Evolutionary conservation across 2,888 invertebrate genomes (phyloP), one percentile per base, ranked within the genome.

Genomic region (Drosophila algonquin): DNA sequence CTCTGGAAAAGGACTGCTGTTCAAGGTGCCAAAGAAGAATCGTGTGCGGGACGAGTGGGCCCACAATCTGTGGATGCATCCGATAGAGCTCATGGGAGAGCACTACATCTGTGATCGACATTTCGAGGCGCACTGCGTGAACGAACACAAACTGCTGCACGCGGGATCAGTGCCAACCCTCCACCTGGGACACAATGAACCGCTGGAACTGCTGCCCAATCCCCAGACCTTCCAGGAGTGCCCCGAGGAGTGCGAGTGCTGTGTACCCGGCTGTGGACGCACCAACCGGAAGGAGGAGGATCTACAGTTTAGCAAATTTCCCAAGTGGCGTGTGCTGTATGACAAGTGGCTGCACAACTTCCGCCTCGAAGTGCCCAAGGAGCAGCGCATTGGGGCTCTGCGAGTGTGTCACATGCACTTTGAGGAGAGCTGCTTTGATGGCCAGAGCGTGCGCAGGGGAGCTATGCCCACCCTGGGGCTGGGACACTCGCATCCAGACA

Each of bases 341-440:
- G 77, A 73, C 0, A 85, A 87, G 45, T 90, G 90, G 90, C 58
- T 80, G 5, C 64, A 80, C 5, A 90, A 90, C 32, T 55, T 90
- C 3, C 78, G 73, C 0, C 51, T 90, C 9, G 67, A 75, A 0
- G 48, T 47, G 1, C 16, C 5, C 14, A 63, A 48, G 32, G 46
- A 64, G 1, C 70, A 71, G 5, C 61, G 73, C 12, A 12, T 80
- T 14, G 6, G 59, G 1, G 62, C 60, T 0, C 71, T 77, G 16
- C 75, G 65, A 27, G 72, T 90, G 1, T 90, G 90, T 50, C 67
- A 63, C 24, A 57, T 46, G 0, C 91, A 90, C 47, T 90, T 90
- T 44, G 81, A 86, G 7, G 5, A 52, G 5, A 51, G 61, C 8
- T 78, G 79, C 30, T 59, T 75, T 30, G 76, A 81, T 3, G 62